Evolutionary conservation across 2,888 invertebrate species (phyloP), one percentile per base, ranked within the genome.

Genomic region (Rhodophaea formosa): DNA sequence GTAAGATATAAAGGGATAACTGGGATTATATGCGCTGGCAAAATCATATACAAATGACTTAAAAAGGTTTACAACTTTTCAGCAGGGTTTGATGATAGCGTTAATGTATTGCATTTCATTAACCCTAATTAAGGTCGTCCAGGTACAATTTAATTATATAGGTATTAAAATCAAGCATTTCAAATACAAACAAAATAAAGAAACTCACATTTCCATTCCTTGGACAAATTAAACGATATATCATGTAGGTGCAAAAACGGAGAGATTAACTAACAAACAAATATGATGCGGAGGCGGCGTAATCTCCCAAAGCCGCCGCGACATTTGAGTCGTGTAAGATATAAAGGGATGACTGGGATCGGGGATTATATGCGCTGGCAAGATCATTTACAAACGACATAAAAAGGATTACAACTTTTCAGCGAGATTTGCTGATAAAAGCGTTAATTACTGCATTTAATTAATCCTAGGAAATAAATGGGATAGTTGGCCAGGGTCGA

Each of bases 321-420:
- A 29, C 23, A 46, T 46, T 23, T 46, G 23, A 46, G 46, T 23
- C 46, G 46, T 16, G 23, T 5, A 46, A 46, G 46, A 46, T 46
- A 23, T 46, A 46, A 17, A 16, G 23, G n/a, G 23, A 46, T 23
- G 23, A 46, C 46, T 39, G 39, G 39, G n/a, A 39, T n/a, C 2
- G 12, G 39, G 39, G n/a, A 39, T n/a, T n/a, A 39, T 39, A n/a
- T n/a, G n/a, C n/a, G n/a, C n/a, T n/a, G n/a, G 39, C n/a, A 5
- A 3, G 3, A 12, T 3, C 12, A 39, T 39, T 39, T 39, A 39
- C 39, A 39, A 39, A 39, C 3, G n/a, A 39, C n/a, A n/a, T 6
- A 8, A 39, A 39, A 39, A 10, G 35, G 10, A 1, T 1, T 1
- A 35, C 35, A 35, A 35, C 39, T 39, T n/a, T 3, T 10, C 12